Evolutionary conservation across 2,888 invertebrate species (phyloP).

Genomic region (Cordylochernes scorpioides): DNA sequence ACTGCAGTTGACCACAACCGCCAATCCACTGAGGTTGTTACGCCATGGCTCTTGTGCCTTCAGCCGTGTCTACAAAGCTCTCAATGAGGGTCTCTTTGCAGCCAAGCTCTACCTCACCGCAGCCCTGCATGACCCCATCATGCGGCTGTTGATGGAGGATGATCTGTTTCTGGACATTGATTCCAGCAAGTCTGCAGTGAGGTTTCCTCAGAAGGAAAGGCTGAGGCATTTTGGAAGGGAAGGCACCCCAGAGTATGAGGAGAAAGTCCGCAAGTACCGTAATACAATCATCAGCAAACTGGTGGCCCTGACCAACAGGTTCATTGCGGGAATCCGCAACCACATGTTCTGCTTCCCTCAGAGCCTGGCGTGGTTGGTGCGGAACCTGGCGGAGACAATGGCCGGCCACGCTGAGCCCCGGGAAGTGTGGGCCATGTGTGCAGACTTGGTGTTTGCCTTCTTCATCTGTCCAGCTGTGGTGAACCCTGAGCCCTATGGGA

Average conservation of each 20-base stretch:
- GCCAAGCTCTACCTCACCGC: conserved; percentile 78
- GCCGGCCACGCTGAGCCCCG: conserved; percentile 28
- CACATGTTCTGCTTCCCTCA: conserved; percentile 74
- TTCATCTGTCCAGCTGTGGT: conserved; percentile 89
- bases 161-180: conserved; percentile 76
- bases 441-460: conserved; percentile 69
- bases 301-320: conserved; percentile 45
- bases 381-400: conserved; percentile 37
- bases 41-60: conserved; percentile 63
- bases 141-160: conserved; percentile 48
- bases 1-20: conserved; percentile 31
- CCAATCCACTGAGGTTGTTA: conserved; percentile 33
- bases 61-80: conserved; percentile 52
- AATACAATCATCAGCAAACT: conserved; percentile 49
- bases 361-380: conserved; percentile 62
- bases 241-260: conserved; percentile 39
- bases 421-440: conserved; percentile 39
- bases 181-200: conserved; percentile 36
- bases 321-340: conserved; percentile 50
- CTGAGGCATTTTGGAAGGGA: conserved; percentile 47
- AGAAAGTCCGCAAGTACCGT: conserved; percentile 47
- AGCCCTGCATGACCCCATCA: conserved; percentile 65
- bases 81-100: conserved; percentile 64
- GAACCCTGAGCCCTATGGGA: conserved; percentile 76
- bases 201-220: conserved; percentile 31